Evolutionary conservation across 2,888 invertebrate species (phyloP).

Genomic region (Diabrotica balteata): DNA sequence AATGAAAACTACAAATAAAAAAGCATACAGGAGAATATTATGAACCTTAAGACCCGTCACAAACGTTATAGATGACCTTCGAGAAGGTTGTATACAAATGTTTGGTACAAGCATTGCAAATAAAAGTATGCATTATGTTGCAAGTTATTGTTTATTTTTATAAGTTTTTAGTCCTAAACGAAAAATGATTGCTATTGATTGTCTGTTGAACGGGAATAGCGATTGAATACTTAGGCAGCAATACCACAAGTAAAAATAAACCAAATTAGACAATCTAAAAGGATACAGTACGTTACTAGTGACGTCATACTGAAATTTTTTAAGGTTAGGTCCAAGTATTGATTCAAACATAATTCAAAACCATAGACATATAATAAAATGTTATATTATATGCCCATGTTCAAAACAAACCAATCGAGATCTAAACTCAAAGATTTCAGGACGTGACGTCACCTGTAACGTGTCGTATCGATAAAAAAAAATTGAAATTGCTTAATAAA

Average conservation of each 20-base stretch:
- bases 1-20: too few relatives aligned
- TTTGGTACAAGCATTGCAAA: conserved; percentile 4
- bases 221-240: conserved; percentile 4
- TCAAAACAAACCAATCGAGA: too few relatives aligned
- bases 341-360: too few relatives aligned
- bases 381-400: too few relatives aligned
- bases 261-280: conserved; percentile 13
- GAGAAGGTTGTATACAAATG: conserved; percentile 12
- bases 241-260: conserved; percentile 9
- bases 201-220: conserved; percentile 4
- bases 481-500: conserved; percentile 14
- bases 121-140: conserved; percentile 8
- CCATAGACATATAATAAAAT: too few relatives aligned
- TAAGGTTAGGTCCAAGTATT: too few relatives aligned
- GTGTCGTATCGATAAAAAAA: too few relatives aligned
- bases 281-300: neutral
- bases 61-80: conserved; percentile 5
- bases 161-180: conserved; percentile 8
- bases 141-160: conserved; percentile 10
- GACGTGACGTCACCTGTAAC: too few relatives aligned
- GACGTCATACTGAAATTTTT: too few relatives aligned
- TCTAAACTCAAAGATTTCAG: too few relatives aligned
- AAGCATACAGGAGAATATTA: too few relatives aligned
- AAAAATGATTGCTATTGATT: conserved; percentile 8
- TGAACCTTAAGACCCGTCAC: neutral